phyloP scores from a whole-genome alignment of 2,113 vertebrate genomes.

The Crotalus viridis region DNA sequence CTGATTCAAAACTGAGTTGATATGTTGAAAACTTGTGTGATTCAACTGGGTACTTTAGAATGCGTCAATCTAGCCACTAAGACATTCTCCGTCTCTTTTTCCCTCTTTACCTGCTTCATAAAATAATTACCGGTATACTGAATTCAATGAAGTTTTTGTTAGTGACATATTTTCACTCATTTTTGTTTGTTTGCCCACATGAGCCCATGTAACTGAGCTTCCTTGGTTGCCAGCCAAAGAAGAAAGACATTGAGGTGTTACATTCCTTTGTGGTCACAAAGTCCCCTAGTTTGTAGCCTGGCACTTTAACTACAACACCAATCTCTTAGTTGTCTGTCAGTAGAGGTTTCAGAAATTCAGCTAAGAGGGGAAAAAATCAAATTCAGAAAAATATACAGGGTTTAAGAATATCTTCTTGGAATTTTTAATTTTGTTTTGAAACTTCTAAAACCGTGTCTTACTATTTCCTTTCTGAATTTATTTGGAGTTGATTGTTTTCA shows the following conservation, averaged over 20 bases:
- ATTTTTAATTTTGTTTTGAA: not conserved
- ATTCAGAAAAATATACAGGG: not conserved
- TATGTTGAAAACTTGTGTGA: not conserved
- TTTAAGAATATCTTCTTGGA: not conserved
- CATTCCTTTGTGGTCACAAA: conserved; percentile 1
- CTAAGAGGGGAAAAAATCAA: not conserved
- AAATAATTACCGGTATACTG: not conserved
- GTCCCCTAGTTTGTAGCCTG: no score
- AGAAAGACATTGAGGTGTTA: not conserved
- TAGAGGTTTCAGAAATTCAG: conserved; percentile 15
- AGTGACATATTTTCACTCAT: not conserved
- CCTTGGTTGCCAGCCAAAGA: not conserved
- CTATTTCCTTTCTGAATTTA: not conserved
- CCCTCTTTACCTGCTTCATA: not conserved
- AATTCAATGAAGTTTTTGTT: not conserved
- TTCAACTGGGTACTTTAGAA: not conserved
- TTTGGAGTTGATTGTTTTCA: not conserved
- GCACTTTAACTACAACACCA: no score
- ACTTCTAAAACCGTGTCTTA: not conserved
- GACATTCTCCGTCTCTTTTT: not conserved
- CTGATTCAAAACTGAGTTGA: not conserved
- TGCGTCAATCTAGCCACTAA: not conserved
- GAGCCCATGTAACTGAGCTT: conserved; percentile 1
- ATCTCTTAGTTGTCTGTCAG: conserved; percentile 16
- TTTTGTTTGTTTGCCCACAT: conserved; percentile 34